A percentile compares a stretch with the other conserved stretches of the same genome.
Evolutionary conservation across 2,888 invertebrate genomes (phyloP).

Genomic region (Baronia brevicornis): DNA sequence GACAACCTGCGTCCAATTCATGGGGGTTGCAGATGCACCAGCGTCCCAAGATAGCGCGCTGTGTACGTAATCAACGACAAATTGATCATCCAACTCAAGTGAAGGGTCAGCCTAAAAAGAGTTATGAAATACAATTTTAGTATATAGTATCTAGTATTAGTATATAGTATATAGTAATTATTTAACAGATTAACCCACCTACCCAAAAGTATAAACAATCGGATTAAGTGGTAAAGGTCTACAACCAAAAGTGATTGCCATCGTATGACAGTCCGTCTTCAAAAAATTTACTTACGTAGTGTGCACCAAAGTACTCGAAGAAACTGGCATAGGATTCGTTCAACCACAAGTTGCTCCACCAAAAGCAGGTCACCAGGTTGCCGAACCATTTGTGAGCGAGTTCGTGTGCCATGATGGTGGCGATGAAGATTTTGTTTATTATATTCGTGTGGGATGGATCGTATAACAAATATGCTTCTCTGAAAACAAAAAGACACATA

Average conservation of each 20-base stretch:
- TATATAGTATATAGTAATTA: too few species aligned
- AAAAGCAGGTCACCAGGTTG: constrained; percentile 83
- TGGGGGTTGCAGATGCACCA: constrained; percentile 44
- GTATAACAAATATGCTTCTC: constrained; percentile 66
- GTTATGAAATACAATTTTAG: neutral
- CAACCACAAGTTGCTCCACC: constrained; percentile 86
- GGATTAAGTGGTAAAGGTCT: too few species aligned
- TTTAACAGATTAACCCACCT: too few species aligned
- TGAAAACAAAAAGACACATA: constrained; percentile 26
- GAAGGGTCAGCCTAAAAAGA: constrained; percentile 44
- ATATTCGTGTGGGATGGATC: constrained; percentile 57
- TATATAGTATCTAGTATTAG: neutral
- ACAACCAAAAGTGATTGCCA: too few species aligned
- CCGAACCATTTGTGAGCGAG: constrained; percentile 91
- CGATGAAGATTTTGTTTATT: constrained; percentile 66
- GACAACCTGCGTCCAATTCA: constrained; percentile 73
- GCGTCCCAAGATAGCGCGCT: constrained; percentile 77
- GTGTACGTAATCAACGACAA: constrained; percentile 81
- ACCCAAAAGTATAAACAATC: too few species aligned
- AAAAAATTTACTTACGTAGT: constrained; percentile 45
- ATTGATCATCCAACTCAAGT: constrained; percentile 73
- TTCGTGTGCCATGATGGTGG: constrained; percentile 83
- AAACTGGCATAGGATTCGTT: constrained; percentile 82
- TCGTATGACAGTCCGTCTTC: too few species aligned
- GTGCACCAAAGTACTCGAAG: constrained; percentile 81